Evolutionary conservation across 2,888 invertebrate genomes (phyloP).

Genomic region (Drosophila infuscata): DNA sequence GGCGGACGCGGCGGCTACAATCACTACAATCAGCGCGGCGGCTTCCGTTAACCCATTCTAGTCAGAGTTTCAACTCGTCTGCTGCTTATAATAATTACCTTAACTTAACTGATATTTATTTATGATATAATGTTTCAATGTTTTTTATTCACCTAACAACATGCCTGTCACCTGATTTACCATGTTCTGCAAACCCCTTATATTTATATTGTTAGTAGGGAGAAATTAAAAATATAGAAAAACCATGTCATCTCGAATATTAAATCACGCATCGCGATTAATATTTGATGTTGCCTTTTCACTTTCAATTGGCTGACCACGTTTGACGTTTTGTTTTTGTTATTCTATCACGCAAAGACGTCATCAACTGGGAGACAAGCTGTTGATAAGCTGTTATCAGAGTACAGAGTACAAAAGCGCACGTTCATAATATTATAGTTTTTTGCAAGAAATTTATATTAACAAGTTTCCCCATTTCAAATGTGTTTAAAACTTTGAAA

Average conservation of each 20-base stretch:
- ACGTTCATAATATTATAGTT: not conserved
- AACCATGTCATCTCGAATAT: slow-evolving; percentile 59
- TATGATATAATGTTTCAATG: slow-evolving; percentile 30
- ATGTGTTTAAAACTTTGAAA: not conserved
- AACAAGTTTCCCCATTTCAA: not conserved
- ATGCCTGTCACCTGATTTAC: slow-evolving; percentile 19
- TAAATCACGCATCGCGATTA: slow-evolving; percentile 40
- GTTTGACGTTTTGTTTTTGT: not conserved
- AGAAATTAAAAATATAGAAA: slow-evolving; percentile 42
- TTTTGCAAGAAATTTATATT: not conserved
- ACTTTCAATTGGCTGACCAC: slow-evolving; percentile 56
- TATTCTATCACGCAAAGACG: slow-evolving; percentile 19
- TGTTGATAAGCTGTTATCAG: not conserved
- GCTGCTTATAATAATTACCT: slow-evolving; percentile 21
- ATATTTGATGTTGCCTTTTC: slow-evolving; percentile 42
- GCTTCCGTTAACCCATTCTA: slow-evolving; percentile 38
- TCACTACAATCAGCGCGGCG: slow-evolving; percentile 55
- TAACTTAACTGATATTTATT: slow-evolving; percentile 44
- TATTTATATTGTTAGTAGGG: slow-evolving; percentile 36
- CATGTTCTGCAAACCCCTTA: slow-evolving; percentile 9
- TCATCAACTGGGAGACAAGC: not conserved
- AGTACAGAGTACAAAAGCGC: not conserved
- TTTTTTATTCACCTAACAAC: slow-evolving; percentile 10
- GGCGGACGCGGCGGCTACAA: slow-evolving; percentile 54
- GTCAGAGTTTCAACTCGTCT: slow-evolving; percentile 6